Base-by-base conservation (phyloP, 1,140 invertebrate species). In the Thereuonema tuberculata region DNA sequence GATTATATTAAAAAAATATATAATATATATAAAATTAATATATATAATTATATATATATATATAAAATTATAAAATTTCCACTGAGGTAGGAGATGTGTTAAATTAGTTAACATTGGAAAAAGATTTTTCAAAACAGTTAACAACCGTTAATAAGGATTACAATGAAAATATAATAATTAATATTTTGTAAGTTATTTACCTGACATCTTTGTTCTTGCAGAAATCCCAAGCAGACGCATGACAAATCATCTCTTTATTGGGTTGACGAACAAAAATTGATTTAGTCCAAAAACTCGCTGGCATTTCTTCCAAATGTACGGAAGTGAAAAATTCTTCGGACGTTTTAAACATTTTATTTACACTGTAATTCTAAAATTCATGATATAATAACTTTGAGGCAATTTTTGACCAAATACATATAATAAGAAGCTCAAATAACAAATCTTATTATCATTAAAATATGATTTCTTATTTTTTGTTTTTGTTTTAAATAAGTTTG, bases 191-290 rank as follows among this genome's bases (percentile, higher is more conserved):
- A n/a, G n/a, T n/a, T n/a, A n/a, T n/a, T 43, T 43, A 86, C 86
- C 84, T 82, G 66, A 87, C 89, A 73, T 92, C 88, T 63, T 86
- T 77, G 1, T 79, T 77, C 67, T 91, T 82, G 67, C 81, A 91
- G 68, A 95, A 91, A 74, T 97, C 92, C 85, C 86, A 92, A 21
- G 91, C 89, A 0, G 86, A 87, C 0, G 91, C 87, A 67, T 95
- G 90, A 67, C 92, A 95, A 5, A 90, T 83, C 1, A 78, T 71
- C 58, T 71, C 63, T 15, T 72, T 59, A 56, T 89, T 83, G 0
- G 48, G 78, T 70, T 68, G 77, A 62, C 76, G 76, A 27, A 68
- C 67, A 9, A 80, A 61, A 65, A 80, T 72, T 15, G 78, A 79
- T 17, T 73, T 66, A 14, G 72, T 64, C 76, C 77, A 80, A 67